These are phyloP conservation scores for Papilio glaucus DNA, from an alignment of 1,140 invertebrate genomes.

Conservation along the genomic window DNA sequence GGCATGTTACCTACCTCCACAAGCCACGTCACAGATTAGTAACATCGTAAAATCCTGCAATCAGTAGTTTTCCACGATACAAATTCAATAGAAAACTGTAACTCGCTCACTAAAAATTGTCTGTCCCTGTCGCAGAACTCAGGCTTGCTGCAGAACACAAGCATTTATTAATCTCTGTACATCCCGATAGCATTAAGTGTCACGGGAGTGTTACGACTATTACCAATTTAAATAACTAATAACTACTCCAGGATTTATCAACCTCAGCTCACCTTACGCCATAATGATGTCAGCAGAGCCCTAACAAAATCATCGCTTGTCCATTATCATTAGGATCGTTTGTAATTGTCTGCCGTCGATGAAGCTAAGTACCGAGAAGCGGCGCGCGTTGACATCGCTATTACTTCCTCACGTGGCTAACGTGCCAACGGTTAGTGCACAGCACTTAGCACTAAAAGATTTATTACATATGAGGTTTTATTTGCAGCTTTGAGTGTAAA, in stretches of 20 bases:
- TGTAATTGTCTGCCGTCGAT: neutral
- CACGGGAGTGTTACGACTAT: too few species aligned
- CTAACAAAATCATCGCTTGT: neutral
- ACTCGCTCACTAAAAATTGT: too few species aligned
- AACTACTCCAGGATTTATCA: neutral
- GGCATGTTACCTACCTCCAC: too few species aligned
- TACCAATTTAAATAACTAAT: neutral
- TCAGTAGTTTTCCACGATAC: too few species aligned
- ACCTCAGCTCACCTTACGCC: neutral
- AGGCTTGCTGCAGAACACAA: too few species aligned
- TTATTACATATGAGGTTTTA: neutral
- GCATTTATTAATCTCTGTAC: too few species aligned
- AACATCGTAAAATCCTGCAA: too few species aligned
- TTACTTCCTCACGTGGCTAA: slow-evolving; percentile 1
- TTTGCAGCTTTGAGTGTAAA: too few species aligned
- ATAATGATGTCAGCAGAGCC: slow-evolving; percentile 12
- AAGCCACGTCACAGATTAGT: too few species aligned
- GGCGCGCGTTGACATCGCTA: neutral
- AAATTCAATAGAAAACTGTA: too few species aligned
- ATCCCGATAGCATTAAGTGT: too few species aligned
- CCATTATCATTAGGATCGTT: neutral
- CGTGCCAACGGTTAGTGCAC: neutral
- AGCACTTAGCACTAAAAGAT: neutral
- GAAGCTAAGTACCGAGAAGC: neutral
- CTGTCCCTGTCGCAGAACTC: too few species aligned